Evolutionary conservation across 2,797 vertebrate genomes (phyloP), one percentile per base, ranked within the genome.

Genomic region (Bradypodion ventrale): DNA sequence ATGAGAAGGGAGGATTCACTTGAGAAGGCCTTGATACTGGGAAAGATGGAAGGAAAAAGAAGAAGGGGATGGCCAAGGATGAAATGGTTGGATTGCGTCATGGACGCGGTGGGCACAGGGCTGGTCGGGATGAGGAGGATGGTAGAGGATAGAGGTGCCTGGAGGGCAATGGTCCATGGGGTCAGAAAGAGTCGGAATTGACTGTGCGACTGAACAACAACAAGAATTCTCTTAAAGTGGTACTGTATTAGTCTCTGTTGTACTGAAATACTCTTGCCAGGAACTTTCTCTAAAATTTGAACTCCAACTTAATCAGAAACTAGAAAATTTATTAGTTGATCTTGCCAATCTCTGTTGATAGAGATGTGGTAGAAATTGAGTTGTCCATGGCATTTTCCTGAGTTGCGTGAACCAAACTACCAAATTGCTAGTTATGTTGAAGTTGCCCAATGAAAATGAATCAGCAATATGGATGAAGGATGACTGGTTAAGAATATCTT

Each of bases 181-280:
- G n/a, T n/a, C n/a, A n/a, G n/a, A n/a, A n/a, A n/a, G n/a, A n/a
- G n/a, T n/a, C n/a, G n/a, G n/a, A n/a, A n/a, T n/a, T n/a, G n/a
- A n/a, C n/a, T n/a, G n/a, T n/a, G n/a, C n/a, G n/a, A n/a, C n/a
- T n/a, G n/a, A n/a, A n/a, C n/a, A n/a, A n/a, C n/a, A n/a, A n/a
- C n/a, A n/a, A 52, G 56, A 56, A 68, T 9, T 56, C 37, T 59
- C 62, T 72, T 40, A 83, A 77, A 1, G 5, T 74, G 60, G 62
- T 84, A 75, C 63, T 69, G 75, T 87, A 80, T 37, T 29, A 27
- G 88, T 59, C 68, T 62, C 2, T 80, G 69, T 89, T 85, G 23
- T 15, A 87, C 80, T 78, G 59, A 56, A 89, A 82, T 78, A 89
- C 37, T 73, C 86, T 89, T 90, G 73, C 29, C 77, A 59, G 13